Evolutionary conservation across 2,888 invertebrate genomes (phyloP).

Genomic region (Lepidocyrtinus sp.): DNA sequence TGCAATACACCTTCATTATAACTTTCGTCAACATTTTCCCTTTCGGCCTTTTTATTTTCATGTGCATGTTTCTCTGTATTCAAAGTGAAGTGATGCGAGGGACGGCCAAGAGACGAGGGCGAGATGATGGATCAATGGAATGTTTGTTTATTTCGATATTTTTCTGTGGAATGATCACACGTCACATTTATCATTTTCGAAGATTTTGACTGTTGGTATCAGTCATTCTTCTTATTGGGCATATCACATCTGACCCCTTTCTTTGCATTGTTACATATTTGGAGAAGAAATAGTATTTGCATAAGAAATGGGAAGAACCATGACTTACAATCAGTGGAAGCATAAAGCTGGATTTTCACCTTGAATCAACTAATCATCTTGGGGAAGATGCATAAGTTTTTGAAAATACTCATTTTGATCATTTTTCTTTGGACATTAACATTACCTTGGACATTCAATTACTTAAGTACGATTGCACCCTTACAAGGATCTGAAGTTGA

Average conservation of each 20-base stretch:
- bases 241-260: neutral
- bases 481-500: neutral
- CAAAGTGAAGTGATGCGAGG: neutral
- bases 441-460: slow-evolving; percentile 47
- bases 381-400: slow-evolving; percentile 45
- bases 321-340: neutral
- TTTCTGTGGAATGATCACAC: neutral
- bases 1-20: neutral
- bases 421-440: slow-evolving; percentile 44
- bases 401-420: slow-evolving; percentile 49
- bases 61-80: neutral
- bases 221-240: neutral
- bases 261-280: neutral
- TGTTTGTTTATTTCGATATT: slow-evolving; percentile 43
- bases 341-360: neutral
- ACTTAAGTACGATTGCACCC: slow-evolving; percentile 33
- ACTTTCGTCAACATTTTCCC: neutral
- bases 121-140: slow-evolving; percentile 23
- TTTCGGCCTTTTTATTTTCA: neutral
- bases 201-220: slow-evolving; percentile 4
- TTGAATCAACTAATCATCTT: neutral
- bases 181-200: neutral
- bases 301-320: neutral
- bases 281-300: neutral
- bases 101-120: too few species aligned